Percentiles rank a stretch among this genome's conserved stretches.
Conservation (phyloP, 2,888 invertebrate species). For the Diplolepis rosae region DNA sequence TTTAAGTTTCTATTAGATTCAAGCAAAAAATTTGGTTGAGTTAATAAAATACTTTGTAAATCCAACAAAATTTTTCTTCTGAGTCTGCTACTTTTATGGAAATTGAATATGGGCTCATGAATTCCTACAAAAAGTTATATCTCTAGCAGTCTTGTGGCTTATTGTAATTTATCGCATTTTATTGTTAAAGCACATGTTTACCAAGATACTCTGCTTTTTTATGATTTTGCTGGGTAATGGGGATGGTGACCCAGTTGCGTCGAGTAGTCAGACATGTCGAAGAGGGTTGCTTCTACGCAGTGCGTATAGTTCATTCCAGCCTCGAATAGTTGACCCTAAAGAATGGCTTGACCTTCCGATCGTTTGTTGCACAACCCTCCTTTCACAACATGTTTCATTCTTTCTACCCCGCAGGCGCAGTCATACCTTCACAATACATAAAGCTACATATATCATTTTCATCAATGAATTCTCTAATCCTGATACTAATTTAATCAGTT, state of each 20-base stretch:
- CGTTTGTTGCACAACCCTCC: background rate
- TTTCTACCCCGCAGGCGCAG: background rate
- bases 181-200: too few species aligned
- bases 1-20: too few species aligned
- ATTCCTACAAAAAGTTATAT: too few species aligned
- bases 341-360: background rate
- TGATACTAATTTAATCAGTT: background rate
- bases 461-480: background rate
- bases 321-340: slow-evolving; percentile 39
- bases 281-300: slow-evolving; percentile 61
- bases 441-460: background rate
- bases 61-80: too few species aligned
- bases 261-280: slow-evolving; percentile 59
- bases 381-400: slow-evolving; percentile 12
- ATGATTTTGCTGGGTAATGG: slow-evolving; percentile 17
- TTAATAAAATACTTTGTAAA: too few species aligned
- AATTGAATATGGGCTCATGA: too few species aligned
- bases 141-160: too few species aligned
- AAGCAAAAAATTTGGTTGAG: too few species aligned
- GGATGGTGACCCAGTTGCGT: slow-evolving; percentile 60
- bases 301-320: slow-evolving; percentile 57
- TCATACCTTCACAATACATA: background rate
- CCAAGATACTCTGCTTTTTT: too few species aligned
- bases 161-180: too few species aligned
- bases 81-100: too few species aligned